Evolutionary conservation across 2,797 vertebrate genomes (phyloP).

Genomic region (Dallia pectoralis): DNA sequence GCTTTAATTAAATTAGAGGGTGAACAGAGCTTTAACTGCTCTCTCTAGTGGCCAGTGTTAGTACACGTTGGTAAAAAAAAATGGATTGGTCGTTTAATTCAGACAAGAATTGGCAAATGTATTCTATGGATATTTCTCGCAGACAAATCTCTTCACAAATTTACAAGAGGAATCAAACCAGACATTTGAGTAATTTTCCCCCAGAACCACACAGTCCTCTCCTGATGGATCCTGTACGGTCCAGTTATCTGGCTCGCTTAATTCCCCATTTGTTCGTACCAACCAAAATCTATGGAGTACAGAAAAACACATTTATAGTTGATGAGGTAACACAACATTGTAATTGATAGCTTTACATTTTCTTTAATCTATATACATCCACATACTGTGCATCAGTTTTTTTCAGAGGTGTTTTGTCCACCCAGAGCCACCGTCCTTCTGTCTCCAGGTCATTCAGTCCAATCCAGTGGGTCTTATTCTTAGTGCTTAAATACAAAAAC

Average conservation of each 20-base stretch:
- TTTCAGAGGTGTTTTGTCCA: constrained; percentile 11
- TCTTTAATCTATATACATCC: neutral
- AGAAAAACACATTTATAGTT: too few relatives aligned
- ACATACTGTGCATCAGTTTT: constrained; percentile 14
- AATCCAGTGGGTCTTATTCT: constrained; percentile 7
- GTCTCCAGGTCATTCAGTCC: constrained; percentile 22
- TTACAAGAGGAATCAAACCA: constrained; percentile 29
- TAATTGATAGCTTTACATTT: too few relatives aligned
- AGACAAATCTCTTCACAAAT: constrained; percentile 11
- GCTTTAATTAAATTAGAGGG: too few relatives aligned
- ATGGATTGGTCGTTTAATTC: too few relatives aligned
- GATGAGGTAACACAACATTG: too few relatives aligned
- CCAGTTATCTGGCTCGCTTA: constrained; percentile 12
- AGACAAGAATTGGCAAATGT: too few relatives aligned
- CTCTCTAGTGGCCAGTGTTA: too few relatives aligned
- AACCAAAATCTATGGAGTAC: neutral
- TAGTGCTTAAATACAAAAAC: neutral
- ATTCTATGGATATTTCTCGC: neutral
- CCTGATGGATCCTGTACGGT: neutral
- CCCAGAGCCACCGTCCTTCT: constrained; percentile 23
- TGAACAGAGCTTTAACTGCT: too few relatives aligned
- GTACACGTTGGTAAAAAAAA: too few relatives aligned
- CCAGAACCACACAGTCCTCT: constrained; percentile 37
- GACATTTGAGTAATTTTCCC: accelerated
- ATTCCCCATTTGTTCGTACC: too few relatives aligned